phyloP scores from a whole-genome alignment of 2,113 vertebrate species.

The Nothoprocta pentlandii region DNA sequence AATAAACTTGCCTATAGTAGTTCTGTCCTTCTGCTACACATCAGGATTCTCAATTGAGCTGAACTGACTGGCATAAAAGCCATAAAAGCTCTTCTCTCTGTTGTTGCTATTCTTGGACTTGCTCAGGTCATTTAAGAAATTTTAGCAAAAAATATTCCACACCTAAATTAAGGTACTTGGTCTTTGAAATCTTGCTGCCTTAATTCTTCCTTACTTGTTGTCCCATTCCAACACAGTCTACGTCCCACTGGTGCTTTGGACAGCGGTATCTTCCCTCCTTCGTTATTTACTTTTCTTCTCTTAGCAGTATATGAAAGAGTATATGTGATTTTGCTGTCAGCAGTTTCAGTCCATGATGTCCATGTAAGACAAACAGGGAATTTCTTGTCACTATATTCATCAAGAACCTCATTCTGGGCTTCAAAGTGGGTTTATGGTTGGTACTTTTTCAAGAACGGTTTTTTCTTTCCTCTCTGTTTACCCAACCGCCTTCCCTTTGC shows the following conservation, averaged over 20 bases:
- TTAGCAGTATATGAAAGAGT: background rate
- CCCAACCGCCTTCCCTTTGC: background rate
- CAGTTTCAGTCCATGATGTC: background rate
- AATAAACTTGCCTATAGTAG: background rate
- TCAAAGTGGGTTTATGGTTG: background rate
- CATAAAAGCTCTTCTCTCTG: too few relatives aligned
- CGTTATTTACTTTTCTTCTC: background rate
- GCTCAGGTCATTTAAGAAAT: background rate
- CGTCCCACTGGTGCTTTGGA: background rate
- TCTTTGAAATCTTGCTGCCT: background rate
- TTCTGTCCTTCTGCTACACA: background rate
- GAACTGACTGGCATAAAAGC: background rate
- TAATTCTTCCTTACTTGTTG: background rate
- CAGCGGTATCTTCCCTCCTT: background rate
- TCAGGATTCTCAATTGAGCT: background rate
- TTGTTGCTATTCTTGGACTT: background rate
- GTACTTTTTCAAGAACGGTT: background rate
- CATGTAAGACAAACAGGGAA: background rate
- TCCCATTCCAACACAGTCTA: background rate
- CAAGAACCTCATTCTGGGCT: background rate
- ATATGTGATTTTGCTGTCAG: background rate
- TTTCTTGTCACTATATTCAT: background rate
- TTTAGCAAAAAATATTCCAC: background rate
- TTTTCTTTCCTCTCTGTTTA: background rate
- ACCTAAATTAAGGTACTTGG: background rate